Evolutionary conservation across 2,113 vertebrate species (phyloP).

Genomic region (Jaculus jaculus): DNA sequence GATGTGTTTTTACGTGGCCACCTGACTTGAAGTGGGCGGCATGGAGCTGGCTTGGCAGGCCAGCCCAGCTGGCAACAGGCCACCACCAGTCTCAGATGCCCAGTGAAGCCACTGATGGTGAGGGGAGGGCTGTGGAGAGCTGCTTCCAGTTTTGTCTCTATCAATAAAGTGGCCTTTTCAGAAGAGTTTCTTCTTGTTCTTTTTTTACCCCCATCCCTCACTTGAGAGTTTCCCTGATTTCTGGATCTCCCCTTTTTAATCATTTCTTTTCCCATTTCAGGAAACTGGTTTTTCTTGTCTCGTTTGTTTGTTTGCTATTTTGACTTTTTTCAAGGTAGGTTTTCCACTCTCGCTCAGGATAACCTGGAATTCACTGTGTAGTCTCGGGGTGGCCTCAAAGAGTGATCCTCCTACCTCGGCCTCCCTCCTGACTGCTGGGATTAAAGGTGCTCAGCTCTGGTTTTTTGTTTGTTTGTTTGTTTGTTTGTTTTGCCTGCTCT

Average conservation of each 20-base stretch:
- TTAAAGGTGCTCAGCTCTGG: no score
- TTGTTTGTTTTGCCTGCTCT: background rate
- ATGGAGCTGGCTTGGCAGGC: background rate
- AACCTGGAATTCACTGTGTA: no score
- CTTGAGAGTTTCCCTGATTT: background rate
- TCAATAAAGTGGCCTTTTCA: slow-evolving; percentile 87
- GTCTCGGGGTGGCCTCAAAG: no score
- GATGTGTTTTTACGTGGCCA: slow-evolving; percentile 78
- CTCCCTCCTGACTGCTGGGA: no score
- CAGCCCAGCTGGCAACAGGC: background rate
- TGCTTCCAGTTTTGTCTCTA: slow-evolving; percentile 67
- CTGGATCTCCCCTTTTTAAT: background rate
- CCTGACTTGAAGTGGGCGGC: slow-evolving; percentile 55
- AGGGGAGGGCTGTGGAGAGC: slow-evolving; percentile 82
- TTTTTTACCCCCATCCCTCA: background rate
- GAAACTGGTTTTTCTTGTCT: no score
- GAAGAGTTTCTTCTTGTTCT: slow-evolving; percentile 14
- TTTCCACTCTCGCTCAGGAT: no score
- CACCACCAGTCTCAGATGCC: slow-evolving; percentile 73
- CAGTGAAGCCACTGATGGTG: slow-evolving; percentile 81
- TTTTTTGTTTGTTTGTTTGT: no score
- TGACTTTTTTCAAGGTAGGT: no score
- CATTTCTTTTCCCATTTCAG: background rate
- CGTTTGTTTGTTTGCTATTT: background rate
- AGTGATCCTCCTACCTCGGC: no score